phyloP scores from a whole-genome alignment of 2,888 invertebrate species.

The Thecocarcelia acutangulata region DNA sequence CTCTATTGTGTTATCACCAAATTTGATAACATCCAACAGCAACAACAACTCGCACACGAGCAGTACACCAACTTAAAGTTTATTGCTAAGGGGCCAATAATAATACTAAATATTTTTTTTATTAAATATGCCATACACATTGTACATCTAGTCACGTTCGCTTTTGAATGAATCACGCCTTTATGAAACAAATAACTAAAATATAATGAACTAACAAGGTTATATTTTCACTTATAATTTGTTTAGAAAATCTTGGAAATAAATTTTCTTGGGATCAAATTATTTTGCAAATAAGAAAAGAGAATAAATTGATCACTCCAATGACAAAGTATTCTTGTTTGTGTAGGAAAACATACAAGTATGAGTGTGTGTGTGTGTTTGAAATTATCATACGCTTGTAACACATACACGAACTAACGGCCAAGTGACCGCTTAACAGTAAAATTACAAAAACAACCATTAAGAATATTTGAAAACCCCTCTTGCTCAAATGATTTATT shows the following conservation, averaged over 20 bases:
- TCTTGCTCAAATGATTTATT: slow-evolving; percentile 9
- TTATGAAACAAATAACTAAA: not conserved
- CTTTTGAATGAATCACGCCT: slow-evolving; percentile 52
- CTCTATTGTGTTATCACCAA: slow-evolving; percentile 49
- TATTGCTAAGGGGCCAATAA: slow-evolving; percentile 57
- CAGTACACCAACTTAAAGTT: slow-evolving; percentile 48
- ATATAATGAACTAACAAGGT: no score
- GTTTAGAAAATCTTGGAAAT: no score
- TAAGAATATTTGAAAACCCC: slow-evolving; percentile 38
- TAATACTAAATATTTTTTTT: no score
- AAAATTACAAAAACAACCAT: slow-evolving; percentile 23
- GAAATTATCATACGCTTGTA: slow-evolving; percentile 38
- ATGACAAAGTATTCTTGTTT: not conserved
- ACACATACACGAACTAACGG: not conserved
- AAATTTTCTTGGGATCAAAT: not conserved
- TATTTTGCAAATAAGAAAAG: slow-evolving; percentile 4
- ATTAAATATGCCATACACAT: not conserved
- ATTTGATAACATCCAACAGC: slow-evolving; percentile 12
- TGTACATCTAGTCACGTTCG: slow-evolving; percentile 52
- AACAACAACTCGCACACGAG: not conserved
- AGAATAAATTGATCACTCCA: slow-evolving; percentile 14
- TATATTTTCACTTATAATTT: no score
- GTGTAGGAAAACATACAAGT: no score
- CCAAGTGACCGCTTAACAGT: slow-evolving; percentile 16
- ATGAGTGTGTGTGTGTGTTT: not conserved